phyloP scores from a whole-genome alignment of 2,888 invertebrate species.

The Sphecodes monilicornis region DNA sequence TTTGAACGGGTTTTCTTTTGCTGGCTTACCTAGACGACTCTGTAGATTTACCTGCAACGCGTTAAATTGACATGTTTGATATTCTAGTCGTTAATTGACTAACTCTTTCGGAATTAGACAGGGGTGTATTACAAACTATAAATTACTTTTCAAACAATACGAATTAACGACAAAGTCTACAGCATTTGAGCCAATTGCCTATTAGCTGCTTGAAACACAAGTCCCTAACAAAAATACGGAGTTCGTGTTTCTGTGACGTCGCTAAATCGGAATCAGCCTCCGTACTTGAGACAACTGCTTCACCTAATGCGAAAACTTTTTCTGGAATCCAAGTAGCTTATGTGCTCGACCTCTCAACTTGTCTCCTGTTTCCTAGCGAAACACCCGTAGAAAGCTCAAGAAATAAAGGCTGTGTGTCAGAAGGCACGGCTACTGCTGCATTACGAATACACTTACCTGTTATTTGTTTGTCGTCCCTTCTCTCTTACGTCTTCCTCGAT shows the following conservation, averaged over 20 bases:
- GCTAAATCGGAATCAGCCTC: constrained; percentile 48
- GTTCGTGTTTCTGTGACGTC: constrained; percentile 22
- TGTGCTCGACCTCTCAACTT: constrained; percentile 55
- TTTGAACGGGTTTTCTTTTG: background rate
- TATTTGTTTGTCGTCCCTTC: background rate
- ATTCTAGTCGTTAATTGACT: background rate
- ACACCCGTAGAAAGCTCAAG: constrained; percentile 17
- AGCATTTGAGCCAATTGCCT: background rate
- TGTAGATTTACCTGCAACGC: background rate
- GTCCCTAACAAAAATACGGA: constrained; percentile 29
- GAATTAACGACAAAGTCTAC: constrained; percentile 1
- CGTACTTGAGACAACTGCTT: constrained; percentile 19
- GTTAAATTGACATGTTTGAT: background rate
- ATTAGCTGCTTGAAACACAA: background rate
- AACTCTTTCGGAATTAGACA: background rate
- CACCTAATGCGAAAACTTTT: constrained; percentile 54
- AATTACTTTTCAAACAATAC: background rate
- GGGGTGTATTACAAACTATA: background rate
- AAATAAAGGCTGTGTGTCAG: constrained; percentile 29
- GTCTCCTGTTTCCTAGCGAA: constrained; percentile 42
- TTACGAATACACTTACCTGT: constrained; percentile 1
- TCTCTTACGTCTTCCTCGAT: background rate
- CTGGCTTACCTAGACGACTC: background rate
- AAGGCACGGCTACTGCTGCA: constrained; percentile 27
- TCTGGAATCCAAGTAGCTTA: constrained; percentile 65